Base-by-base conservation (phyloP, 2,113 vertebrate species). In the Naja naja region DNA sequence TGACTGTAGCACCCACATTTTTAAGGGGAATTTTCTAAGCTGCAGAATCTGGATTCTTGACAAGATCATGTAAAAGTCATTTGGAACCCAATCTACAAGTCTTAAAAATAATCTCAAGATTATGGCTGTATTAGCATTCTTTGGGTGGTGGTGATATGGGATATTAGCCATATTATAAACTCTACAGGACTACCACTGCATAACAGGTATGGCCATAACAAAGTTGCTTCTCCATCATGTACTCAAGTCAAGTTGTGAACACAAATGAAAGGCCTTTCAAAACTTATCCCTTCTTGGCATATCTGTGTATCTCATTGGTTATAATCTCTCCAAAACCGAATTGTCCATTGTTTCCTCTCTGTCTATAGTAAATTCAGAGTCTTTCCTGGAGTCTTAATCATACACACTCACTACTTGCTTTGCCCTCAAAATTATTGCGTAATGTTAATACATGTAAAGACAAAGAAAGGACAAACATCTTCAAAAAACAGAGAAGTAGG, bases 391-490 rank as follows among this genome's bases (percentile, higher is more conserved):
- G 47, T 49, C 64, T 43, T 60, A 60, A 96, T 96, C 98, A 97
- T 95, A 98, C 97, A 97, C 98, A 98, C 97, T 98, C 98, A 97
- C 98, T 97, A 97, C 98, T 96, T 95, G 95, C 97, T 97, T 97
- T 98, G 97, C 98, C 97, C 97, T 98, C 98, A 94, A 96, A 93
- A 98, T 98, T 98, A 98, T 98, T 98, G 98, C 98, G 96, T 98
- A 97, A 96, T 97, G 98, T 98, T 98, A 98, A 93, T 97, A 98
- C 97, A 98, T 92, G 95, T 97, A 98, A 96, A 98, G 98, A 97
- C 97, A 97, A 96, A 98, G 97, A 98, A 96, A 95, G 92, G 89
- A 87, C 89, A 91, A 91, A 91, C 60, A 97, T 98, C 97, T 95
- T 95, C 92, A 91, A 93, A 94, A 94, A 97, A 97, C 95, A 98